Percentiles rank a stretch among this genome's conserved stretches.
Conservation (phyloP, 1,140 invertebrate species). For the Globodera ellingtonae region DNA sequence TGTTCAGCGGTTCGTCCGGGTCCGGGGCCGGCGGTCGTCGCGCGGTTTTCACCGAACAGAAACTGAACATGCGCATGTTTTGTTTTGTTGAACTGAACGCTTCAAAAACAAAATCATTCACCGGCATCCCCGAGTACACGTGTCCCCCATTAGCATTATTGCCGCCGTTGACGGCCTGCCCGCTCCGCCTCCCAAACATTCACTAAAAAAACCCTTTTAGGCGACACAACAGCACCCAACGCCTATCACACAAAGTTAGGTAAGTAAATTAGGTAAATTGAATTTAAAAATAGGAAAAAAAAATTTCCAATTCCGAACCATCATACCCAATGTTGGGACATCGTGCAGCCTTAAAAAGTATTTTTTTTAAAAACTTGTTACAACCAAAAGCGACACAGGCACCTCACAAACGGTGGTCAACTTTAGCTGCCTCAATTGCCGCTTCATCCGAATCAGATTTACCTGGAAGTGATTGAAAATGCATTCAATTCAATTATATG, state of each 20-base stretch:
- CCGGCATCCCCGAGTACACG: constrained; percentile 66
- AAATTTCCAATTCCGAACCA: neutral
- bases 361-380: neutral
- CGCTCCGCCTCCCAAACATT: constrained; percentile 88
- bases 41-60: constrained; percentile 98
- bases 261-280: neutral
- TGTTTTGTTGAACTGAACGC: neutral
- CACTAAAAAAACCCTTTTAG: neutral
- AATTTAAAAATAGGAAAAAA: no score
- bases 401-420: constrained; percentile 92
- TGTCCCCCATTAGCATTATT: constrained; percentile 72
- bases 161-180: constrained; percentile 71
- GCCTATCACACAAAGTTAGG: no score
- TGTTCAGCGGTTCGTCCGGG: constrained; percentile 86
- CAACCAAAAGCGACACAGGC: neutral
- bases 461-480: constrained; percentile 32
- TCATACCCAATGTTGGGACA: constrained; percentile 93
- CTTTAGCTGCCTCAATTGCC: constrained; percentile 82
- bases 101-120: constrained; percentile 3
- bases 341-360: constrained; percentile 76
- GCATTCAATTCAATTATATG: neutral
- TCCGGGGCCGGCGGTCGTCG: constrained; percentile 85
- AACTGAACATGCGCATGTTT: constrained; percentile 74
- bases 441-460: constrained; percentile 80
- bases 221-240: no score